Conservation (phyloP, 1,140 invertebrate species). For the Brachionus plicatilis region DNA sequence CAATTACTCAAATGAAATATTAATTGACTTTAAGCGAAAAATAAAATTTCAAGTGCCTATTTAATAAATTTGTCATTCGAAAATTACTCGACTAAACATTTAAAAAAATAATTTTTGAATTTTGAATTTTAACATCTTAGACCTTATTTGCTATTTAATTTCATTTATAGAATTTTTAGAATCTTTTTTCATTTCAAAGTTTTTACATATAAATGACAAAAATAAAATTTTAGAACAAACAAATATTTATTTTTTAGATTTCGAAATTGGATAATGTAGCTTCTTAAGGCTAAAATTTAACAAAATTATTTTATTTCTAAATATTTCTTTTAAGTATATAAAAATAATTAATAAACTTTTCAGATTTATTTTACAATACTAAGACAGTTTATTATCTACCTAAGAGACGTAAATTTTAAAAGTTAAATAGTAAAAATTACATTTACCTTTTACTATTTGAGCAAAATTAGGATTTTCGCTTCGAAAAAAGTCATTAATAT, state of each 20-base stretch:
- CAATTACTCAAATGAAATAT: too few relatives aligned
- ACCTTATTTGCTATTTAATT: not conserved
- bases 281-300: not conserved
- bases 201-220: too few relatives aligned
- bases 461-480: not conserved
- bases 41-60: too few relatives aligned
- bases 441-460: not conserved
- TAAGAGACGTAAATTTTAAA: not conserved
- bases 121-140: not conserved
- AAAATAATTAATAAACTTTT: too few relatives aligned
- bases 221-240: too few relatives aligned
- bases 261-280: too few relatives aligned
- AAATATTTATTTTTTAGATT: too few relatives aligned
- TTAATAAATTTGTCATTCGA: too few relatives aligned
- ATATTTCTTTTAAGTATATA: too few relatives aligned
- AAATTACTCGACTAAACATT: too few relatives aligned
- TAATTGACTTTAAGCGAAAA: too few relatives aligned
- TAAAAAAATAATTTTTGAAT: not conserved
- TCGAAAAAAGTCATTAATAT: not conserved
- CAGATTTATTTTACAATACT: not conserved
- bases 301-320: not conserved
- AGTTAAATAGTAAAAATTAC: not conserved
- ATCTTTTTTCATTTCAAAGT: too few relatives aligned
- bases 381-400: not conserved
- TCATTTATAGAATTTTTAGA: not conserved